Percentiles rank a stretch among this genome's conserved stretches.
These are phyloP conservation scores for Taenaris catops DNA, from an alignment of 2,888 invertebrate genomes.

Conservation along the genomic window DNA sequence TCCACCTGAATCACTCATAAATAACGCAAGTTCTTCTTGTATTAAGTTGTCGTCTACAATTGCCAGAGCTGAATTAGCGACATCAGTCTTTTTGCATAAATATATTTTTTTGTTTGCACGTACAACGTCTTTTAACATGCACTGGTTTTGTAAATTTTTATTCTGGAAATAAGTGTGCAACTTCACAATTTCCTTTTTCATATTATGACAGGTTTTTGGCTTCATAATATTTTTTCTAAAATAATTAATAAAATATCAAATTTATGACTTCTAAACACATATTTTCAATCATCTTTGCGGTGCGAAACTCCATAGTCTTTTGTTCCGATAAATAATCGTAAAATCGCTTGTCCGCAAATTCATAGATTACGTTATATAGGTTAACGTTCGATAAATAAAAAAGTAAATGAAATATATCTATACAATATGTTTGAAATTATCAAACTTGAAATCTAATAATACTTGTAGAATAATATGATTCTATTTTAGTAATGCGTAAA, in stretches of 20 bases:
- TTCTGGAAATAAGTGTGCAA: constrained; percentile 46
- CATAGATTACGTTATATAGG: no score
- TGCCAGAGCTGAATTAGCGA: neutral
- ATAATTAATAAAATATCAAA: constrained; percentile 12
- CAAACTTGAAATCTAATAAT: no score
- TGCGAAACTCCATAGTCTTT: no score
- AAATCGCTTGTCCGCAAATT: no score
- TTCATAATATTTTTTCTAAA: constrained; percentile 43
- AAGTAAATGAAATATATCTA: no score
- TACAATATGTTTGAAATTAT: no score
- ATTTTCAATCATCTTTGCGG: no score
- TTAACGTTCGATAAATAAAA: no score
- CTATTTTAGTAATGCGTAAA: no score
- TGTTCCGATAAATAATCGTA: no score
- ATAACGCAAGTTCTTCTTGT: constrained; percentile 31
- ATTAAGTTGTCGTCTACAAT: constrained; percentile 12
- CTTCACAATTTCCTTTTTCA: constrained; percentile 51
- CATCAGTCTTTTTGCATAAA: neutral
- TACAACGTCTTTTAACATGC: constrained; percentile 37
- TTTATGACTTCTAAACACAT: no score
- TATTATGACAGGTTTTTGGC: constrained; percentile 30
- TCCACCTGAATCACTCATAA: constrained; percentile 33
- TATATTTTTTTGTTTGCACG: constrained; percentile 7
- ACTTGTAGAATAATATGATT: no score
- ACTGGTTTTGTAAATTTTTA: constrained; percentile 47